Base-by-base conservation (phyloP, 2,888 invertebrate genomes). In the Stenolophus ochropezus region DNA sequence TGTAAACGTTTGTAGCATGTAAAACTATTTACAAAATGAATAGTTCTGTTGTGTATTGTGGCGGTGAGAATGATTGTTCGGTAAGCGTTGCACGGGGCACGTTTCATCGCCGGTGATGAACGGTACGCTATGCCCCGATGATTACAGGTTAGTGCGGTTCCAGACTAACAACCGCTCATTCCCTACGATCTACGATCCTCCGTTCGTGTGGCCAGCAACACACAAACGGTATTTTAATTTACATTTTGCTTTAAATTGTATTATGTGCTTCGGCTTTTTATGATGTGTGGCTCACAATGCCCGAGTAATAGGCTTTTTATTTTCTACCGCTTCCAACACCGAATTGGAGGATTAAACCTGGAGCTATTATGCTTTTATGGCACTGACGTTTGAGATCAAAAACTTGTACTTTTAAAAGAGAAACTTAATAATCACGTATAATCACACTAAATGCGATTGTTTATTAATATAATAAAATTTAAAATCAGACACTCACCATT, bases 211-310 rank as follows among this genome's bases (percentile, higher is more conserved):
- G 49, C 49, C 23, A 14, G 14, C 65, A 69, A 20, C 6, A 11
- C 33, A 6, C 47, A 69, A 79, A 79, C 79, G 79, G 79, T 79
- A 79, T 79, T 79, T 79, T 79, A 69, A 79, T 79, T 79, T 79
- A 79, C 79, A 79, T 47, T 79, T 65, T 51, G 23, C 25, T 47
- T 61, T 78, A 78, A 78, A 78, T 78, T 65, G 47, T 78, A 78
- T 49, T 78, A 78, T 58, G 78, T 20, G 56, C 53, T 56, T 75
- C 53, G 53, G 21, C 56, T 69, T 58, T 69, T 69, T 69, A 69
- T 69, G 65, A 69, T 27, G 65, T 69, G 65, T 69, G 65, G 65
- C 33, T 69, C 33, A 69, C 65, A 69, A 69, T 33, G 65, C 16
- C 16, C 33, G 16, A 33, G 33, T 69, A 69, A 18, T 6, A 61